Percentiles rank a stretch among this genome's conserved stretches.
phyloP scores from a whole-genome alignment of 2,888 invertebrate species.

The Pemphredon lugubris region DNA sequence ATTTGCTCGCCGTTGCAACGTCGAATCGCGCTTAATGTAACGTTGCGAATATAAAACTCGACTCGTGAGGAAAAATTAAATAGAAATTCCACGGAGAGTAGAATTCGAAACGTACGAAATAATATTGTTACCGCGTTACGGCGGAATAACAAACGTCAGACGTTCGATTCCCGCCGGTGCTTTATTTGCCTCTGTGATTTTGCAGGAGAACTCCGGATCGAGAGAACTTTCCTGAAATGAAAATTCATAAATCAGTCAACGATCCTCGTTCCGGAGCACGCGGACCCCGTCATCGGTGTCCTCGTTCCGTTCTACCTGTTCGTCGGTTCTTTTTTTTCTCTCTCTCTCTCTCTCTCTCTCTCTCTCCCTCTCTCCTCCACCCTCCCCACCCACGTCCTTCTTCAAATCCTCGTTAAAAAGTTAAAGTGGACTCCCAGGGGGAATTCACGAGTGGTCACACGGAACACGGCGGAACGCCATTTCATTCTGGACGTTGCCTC shows the following conservation, averaged over 20 bases:
- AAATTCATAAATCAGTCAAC: conserved; percentile 57
- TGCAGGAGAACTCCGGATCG: neutral
- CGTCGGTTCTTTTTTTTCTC: conserved; percentile 26
- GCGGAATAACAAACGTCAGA: no score
- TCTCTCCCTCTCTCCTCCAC: no score
- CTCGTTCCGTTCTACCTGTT: no score
- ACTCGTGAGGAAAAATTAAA: no score
- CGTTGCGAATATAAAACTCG: no score
- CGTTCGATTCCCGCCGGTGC: neutral
- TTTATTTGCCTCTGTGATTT: neutral
- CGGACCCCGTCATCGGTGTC: conserved; percentile 14
- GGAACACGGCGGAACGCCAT: conserved; percentile 15
- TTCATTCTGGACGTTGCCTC: conserved; percentile 15
- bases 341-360: no score
- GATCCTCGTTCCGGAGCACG: conserved; percentile 17
- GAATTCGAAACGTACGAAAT: no score
- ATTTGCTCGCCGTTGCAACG: no score
- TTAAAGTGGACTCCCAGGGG: conserved; percentile 66
- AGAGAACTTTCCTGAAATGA: conserved; percentile 23
- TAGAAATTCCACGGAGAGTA: no score
- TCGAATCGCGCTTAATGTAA: no score
- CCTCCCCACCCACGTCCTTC: conserved; percentile 52
- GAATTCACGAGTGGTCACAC: conserved; percentile 49
- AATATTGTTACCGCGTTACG: no score
- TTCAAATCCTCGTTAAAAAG: conserved; percentile 76